Evolutionary conservation across 1,140 invertebrate genomes (phyloP), one percentile per base, ranked within the genome.

Genomic region (Scaptodrosophila lebanonensis): DNA sequence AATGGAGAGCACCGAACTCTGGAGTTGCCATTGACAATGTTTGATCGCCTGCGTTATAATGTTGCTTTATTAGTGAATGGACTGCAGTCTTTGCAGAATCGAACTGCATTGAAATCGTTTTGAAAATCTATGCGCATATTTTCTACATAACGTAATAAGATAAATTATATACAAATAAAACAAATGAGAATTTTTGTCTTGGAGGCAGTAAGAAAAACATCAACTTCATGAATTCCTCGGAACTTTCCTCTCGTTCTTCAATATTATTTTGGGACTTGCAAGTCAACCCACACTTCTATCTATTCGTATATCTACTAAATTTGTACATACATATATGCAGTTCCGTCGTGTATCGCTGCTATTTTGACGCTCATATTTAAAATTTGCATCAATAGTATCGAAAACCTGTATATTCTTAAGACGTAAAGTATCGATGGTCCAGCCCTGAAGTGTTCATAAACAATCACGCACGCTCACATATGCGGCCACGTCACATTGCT

Each of bases 41-140:
- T 87, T 50, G 85, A 87, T 51, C 72, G 76, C 30, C 48, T 87
- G 12, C 66, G 85, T 1, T 87, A 84, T 30, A 86, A 72, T 52
- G 54, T 87, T 0, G 83, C 85, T 0, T 16, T 79, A 6, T 35
- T 87, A 17, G 40, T 87, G 0, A 87, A 64, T 52, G 85, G 86
- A 44, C 38, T 87, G n/a, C 85, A 86, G 30, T 39, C 66, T 0
- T 30, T 86, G 22, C 83, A 87, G 53, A 83, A 60, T 43, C 79
- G 82, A 11, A 52, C 68, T 13, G 57, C 77, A 7, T 65, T 85
- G 51, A 86, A 85, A 12, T 66, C 65, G 42, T 75, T 7, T 12
- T 20, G 43, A 30, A 39, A n/a, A 20, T 1, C 29, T 2, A n/a
- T 38, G 3, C 9, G 9, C 25, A 16, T 30, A 54, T 35, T 36